Base-by-base conservation (phyloP, 2,113 vertebrate genomes). In the Gadus chalcogrammus region DNA sequence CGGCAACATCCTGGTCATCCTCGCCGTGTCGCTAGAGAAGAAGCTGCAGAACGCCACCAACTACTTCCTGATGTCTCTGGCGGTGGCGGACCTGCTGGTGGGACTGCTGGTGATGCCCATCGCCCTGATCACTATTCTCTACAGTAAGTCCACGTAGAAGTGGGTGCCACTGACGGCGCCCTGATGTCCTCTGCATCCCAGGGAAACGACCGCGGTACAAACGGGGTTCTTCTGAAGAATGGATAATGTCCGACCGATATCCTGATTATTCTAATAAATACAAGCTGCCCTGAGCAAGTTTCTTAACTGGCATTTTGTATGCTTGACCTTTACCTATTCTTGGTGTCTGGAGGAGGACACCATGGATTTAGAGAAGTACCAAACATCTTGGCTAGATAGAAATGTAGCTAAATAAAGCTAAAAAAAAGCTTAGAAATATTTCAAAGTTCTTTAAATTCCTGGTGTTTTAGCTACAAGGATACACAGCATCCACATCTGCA, bases 11-110 rank as follows among this genome's bases (percentile, higher is more conserved):
- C 93, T 99, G 9, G 97, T 99, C 71, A 99, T 99, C 81, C 85
- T 99, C 71, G 97, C 97, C 0, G 95, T 99, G 42, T 96, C 95
- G 1, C 87, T 98, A 78, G 97, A 99, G 88, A 97, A 93, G 38
- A 98, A 96, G 88, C 88, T 99, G 70, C 97, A 99, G 69, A 96
- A 98, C 8, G 97, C 96, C 72, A 99, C 95, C 64, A 99, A 99
- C 91, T 99, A 97, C 88, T 99, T 99, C 82, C 89, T 99, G 79
- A 98, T 95, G 58, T 99, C 97, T 0, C 88, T 99, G 83, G 97
- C 97, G 0, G 94, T 95, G 79, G 97, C 97, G 5, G 97, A 99
- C 79, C 87, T 99, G 82, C 92, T 99, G 4, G 97, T 99, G 87
- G 97, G 97, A 84, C 84, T 99, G 69, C 92, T 99, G 72, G 96